phyloP scores from a whole-genome alignment of 2,888 invertebrate species.

The Drosophila hamatofila region DNA sequence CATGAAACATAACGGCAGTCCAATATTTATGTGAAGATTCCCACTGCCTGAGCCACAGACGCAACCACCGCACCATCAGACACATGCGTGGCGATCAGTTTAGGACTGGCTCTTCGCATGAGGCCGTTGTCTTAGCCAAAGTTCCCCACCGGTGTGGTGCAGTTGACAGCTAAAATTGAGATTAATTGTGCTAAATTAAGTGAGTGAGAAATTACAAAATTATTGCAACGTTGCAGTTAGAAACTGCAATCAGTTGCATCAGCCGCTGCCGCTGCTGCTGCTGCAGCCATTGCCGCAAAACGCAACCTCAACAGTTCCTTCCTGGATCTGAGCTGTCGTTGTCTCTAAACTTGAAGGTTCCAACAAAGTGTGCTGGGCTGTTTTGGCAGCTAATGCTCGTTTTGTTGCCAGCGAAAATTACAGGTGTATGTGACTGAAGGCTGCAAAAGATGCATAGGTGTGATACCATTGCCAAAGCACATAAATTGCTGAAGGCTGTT shows the following conservation, averaged over 20 bases:
- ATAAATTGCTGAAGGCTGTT: slow-evolving; percentile 60
- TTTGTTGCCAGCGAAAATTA: slow-evolving; percentile 61
- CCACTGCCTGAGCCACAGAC: slow-evolving; percentile 45
- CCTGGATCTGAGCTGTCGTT: slow-evolving; percentile 40
- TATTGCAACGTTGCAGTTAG: slow-evolving; percentile 74
- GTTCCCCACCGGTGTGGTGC: slow-evolving; percentile 34
- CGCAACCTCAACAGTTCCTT: slow-evolving; percentile 40
- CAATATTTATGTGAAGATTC: slow-evolving; percentile 73
- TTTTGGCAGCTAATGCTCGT: slow-evolving; percentile 63
- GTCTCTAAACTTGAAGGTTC: slow-evolving; percentile 39
- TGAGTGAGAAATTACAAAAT: slow-evolving; percentile 82
- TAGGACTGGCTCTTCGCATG: slow-evolving; percentile 24
- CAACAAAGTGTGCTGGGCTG: slow-evolving; percentile 64
- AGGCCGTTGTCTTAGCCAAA: slow-evolving; percentile 26
- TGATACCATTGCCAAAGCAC: slow-evolving; percentile 60
- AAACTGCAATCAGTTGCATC: slow-evolving; percentile 77
- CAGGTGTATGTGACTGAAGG: slow-evolving; percentile 71
- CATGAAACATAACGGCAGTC: slow-evolving; percentile 73
- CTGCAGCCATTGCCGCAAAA: slow-evolving; percentile 1
- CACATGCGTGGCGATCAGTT: slow-evolving; percentile 56
- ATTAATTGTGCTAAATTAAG: slow-evolving; percentile 82
- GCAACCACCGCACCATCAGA: slow-evolving; percentile 23
- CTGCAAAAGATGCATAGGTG: slow-evolving; percentile 58
- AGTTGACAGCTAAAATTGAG: slow-evolving; percentile 81
- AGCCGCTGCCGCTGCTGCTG: slow-evolving; percentile 42